Base-by-base conservation (phyloP, 1,140 invertebrate genomes). In the Gonioctena quinquepunctata region DNA sequence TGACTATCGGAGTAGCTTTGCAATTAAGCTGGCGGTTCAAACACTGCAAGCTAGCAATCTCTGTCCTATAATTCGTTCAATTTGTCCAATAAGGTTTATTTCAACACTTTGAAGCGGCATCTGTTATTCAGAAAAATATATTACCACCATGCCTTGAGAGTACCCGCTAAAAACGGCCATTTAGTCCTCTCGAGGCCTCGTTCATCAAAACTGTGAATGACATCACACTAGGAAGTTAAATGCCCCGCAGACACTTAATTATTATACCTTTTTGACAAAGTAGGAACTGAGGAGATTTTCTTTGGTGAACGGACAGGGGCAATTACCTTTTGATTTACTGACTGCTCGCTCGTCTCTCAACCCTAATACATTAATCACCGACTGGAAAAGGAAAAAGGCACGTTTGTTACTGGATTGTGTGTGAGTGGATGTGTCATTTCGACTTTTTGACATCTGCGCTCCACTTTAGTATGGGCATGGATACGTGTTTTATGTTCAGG, bases 151-250 rank as follows among this genome's bases (percentile, higher is more conserved):
- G n/a, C n/a, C n/a, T n/a, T n/a, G n/a, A n/a, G n/a, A n/a, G n/a
- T n/a, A n/a, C n/a, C n/a, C n/a, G n/a, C n/a, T n/a, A n/a, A n/a
- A n/a, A n/a, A n/a, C n/a, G n/a, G n/a, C 33, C 33, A 42, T n/a
- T 42, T 42, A n/a, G 11, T 42, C n/a, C 52, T 54, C 18, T 54
- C 52, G 11, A 54, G 18, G 52, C 13, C 52, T 49, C 61, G 23
- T 64, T 49, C 61, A 64, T 64, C 61, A 64, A 19, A 26, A 2
- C 61, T 64, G 61, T 7, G 49, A 64, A 19, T 64, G 61, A 50
- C 42, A 18, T 60, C 13, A n/a, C 61, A 42, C 8, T 22, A 22
- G 21, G 61, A 64, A 64, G 59, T 61, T 61, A 61, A 61, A 61
- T 61, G 59, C 25, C 59, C 59, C n/a, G 16, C 59, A 61, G 59